phyloP scores from a whole-genome alignment of 2,888 invertebrate species.

The Leptopilina drosophilae region DNA sequence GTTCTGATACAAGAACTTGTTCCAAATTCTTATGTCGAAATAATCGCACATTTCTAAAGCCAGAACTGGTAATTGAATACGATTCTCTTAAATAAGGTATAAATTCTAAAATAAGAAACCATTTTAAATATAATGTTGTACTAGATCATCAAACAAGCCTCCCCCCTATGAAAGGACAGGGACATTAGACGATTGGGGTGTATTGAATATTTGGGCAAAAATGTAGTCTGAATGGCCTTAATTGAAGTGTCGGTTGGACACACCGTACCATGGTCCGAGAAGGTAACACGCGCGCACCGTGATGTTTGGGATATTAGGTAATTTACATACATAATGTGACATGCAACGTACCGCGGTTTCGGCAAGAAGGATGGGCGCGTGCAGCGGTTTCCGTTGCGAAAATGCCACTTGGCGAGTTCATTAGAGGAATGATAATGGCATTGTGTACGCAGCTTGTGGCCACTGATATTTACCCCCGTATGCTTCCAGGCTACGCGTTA shows the following conservation, averaged over 20 bases:
- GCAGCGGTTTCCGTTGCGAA: conserved; percentile 61
- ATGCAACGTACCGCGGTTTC: conserved; percentile 34
- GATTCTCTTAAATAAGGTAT: too few relatives aligned
- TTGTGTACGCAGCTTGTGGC: conserved; percentile 57
- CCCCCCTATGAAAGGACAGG: not conserved
- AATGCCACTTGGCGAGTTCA: conserved; percentile 69
- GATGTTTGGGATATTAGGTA: conserved; percentile 49
- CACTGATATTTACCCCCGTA: conserved; percentile 46
- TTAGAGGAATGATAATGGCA: conserved; percentile 62
- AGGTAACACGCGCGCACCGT: conserved; percentile 42
- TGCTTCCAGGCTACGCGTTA: conserved; percentile 56
- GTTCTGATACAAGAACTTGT: too few relatives aligned
- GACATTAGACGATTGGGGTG: conserved; percentile 31
- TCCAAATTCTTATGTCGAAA: too few relatives aligned
- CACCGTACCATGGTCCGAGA: conserved; percentile 42
- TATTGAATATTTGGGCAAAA: conserved; percentile 23
- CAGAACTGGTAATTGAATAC: too few relatives aligned
- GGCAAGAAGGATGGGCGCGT: conserved; percentile 51
- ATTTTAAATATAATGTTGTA: not conserved
- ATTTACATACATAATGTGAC: conserved; percentile 66
- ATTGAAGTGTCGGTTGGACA: conserved; percentile 59
- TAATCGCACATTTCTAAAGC: too few relatives aligned
- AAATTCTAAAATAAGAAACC: not conserved
- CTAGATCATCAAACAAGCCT: conserved; percentile 28
- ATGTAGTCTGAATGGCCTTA: conserved; percentile 55